Evolutionary conservation across 2,113 vertebrate species (phyloP), one percentile per base, ranked within the genome.

Genomic region (Nycticryphes semicollaris): DNA sequence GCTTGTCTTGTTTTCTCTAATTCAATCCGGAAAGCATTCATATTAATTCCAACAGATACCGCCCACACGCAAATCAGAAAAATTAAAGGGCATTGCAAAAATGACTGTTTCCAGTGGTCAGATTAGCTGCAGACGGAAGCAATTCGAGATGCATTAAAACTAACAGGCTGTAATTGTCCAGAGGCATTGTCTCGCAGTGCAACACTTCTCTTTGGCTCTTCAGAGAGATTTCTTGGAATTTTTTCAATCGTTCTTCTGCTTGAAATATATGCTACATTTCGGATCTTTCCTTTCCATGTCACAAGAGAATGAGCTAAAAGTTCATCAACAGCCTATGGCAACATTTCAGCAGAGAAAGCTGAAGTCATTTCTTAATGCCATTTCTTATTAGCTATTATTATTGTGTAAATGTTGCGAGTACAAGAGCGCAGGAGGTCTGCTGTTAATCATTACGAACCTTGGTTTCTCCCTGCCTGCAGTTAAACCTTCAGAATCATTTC

Each of bases 321-420:
- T 96, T 97, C 94, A 94, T 96, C 95, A 96, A 23, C 89, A 93
- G 96, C 96, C 96, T 54, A 93, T 96, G 95, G 95, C 96, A 94
- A 95, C 33, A 4, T 95, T 91, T 91, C 89, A 69, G 78, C 1
- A 10, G 96, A 97, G 96, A 96, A 97, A 96, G 95, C 20, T 94
- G 84, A 96, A 95, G 95, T 87, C 22, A 91, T 94, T 94, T 89
- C 95, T 97, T 92, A 94, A 93, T 91, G 93, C 94, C 95, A 94
- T 93, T 96, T 94, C 94, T 94, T 85, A 96, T 96, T 96, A 96
- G 87, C 86, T 92, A 94, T 96, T 94, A 68, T 83, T 89, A 83
- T 73, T 86, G 89, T 93, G 89, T 27, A 96, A 97, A 95, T 68
- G 94, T 63, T 96, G 82, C 5, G 6, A 94, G 84, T 83, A 57